These are phyloP conservation scores for Paradoxurus hermaphroditus DNA, from an alignment of 2,113 vertebrate species.

Conservation along the genomic window DNA sequence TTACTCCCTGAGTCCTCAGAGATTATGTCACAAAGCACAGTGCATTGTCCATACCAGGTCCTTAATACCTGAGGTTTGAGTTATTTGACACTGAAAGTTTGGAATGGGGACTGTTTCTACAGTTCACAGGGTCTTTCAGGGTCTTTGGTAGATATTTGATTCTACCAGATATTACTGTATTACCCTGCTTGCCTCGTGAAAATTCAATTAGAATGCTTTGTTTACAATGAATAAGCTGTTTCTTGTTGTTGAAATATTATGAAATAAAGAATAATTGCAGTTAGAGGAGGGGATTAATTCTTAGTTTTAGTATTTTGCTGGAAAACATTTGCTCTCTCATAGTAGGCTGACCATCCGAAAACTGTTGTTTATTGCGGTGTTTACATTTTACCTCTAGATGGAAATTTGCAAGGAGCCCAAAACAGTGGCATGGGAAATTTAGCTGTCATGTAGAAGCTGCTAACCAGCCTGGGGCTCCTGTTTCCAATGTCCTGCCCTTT, in stretches of 20 bases:
- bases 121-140: not conserved
- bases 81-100: not conserved
- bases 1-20: not conserved
- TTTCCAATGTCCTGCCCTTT: not conserved
- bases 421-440: not conserved
- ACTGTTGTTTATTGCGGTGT: not conserved
- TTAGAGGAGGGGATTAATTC: not conserved
- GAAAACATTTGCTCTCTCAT: not conserved
- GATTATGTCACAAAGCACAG: not conserved
- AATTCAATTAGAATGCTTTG: constrained; percentile 1
- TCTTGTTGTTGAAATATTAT: not conserved
- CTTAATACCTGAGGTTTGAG: not conserved
- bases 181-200: not conserved
- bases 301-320: constrained; percentile 9
- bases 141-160: not conserved
- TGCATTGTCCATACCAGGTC: not conserved
- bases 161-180: not conserved
- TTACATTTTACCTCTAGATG: not conserved
- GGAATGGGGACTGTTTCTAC: not conserved
- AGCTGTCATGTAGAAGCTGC: not conserved
- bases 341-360: not conserved
- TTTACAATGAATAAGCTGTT: not conserved
- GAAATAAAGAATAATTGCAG: not conserved
- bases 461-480: not conserved
- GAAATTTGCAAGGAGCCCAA: not conserved